Conservation (phyloP, 2,113 vertebrate species). For the Clupea harengus region DNA sequence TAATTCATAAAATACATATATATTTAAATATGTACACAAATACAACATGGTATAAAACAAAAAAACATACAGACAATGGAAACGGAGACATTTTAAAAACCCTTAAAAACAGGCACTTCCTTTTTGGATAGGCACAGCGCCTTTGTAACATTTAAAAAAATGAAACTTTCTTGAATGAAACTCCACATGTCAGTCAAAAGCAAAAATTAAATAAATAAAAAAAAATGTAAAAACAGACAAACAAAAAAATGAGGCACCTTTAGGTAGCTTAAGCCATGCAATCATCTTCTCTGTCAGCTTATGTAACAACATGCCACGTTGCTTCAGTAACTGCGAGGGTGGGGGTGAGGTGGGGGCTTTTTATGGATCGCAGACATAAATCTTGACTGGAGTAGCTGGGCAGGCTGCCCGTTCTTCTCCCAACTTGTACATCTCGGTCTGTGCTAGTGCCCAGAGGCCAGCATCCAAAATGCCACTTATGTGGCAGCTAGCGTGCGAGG, state of each 20-base stretch:
- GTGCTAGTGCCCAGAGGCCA: not conserved
- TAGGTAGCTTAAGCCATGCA: not conserved
- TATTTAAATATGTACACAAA: constrained; percentile 65
- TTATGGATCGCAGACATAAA: not conserved
- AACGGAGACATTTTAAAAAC: constrained; percentile 55
- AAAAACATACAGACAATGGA: constrained; percentile 42
- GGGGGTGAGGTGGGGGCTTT: not conserved
- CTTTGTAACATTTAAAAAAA: constrained; percentile 52
- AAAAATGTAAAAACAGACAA: not conserved
- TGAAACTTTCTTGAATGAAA: constrained; percentile 30
- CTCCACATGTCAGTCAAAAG: constrained; percentile 30
- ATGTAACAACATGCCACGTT: constrained; percentile 8
- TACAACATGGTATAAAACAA: constrained; percentile 45
- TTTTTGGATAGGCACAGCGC: constrained; percentile 38
- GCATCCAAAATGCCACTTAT: not conserved
- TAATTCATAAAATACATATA: constrained; percentile 69
- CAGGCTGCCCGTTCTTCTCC: not conserved
- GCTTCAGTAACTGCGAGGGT: not conserved
- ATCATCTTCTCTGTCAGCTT: not conserved
- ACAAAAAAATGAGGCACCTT: not conserved
- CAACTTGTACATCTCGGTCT: not conserved
- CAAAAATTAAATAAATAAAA: constrained; percentile 26
- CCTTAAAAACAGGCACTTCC: constrained; percentile 53
- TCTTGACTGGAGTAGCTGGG: not conserved
- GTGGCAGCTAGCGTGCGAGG: not conserved